phyloP scores from a whole-genome alignment of 2,113 vertebrate species.

The Glareola pratincola region DNA sequence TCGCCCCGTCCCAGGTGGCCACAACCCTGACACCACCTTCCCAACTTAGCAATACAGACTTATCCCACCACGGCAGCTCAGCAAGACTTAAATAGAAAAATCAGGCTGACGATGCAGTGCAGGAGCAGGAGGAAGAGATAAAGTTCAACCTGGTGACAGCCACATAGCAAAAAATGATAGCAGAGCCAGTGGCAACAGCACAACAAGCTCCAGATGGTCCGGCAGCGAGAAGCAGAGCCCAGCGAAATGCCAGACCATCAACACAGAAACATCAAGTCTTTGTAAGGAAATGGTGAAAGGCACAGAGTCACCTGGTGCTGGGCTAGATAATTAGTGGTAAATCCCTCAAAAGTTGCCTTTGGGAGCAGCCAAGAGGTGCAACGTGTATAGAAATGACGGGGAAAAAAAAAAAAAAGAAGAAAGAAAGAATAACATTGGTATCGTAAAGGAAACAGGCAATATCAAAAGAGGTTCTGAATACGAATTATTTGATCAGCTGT shows the following conservation, averaged over 20 bases:
- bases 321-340: neutral
- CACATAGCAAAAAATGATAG: neutral
- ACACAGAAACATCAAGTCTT: neutral
- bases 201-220: conserved; percentile 1
- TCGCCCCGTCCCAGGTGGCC: neutral
- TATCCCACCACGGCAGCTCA: neutral
- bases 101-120: neutral
- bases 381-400: neutral
- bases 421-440: neutral
- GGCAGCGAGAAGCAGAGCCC: neutral
- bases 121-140: conserved; percentile 15
- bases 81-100: neutral
- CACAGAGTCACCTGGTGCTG: neutral
- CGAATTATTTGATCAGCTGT: neutral
- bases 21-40: neutral
- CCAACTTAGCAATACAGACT: neutral
- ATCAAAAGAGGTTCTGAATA: neutral
- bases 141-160: conserved; percentile 21
- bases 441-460: neutral
- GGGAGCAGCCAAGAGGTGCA: neutral
- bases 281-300: neutral
- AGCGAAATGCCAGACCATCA: neutral
- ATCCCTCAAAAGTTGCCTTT: neutral
- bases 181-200: neutral
- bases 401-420: neutral